Percentiles rank a stretch among this genome's conserved stretches.
Evolutionary conservation across 2,888 invertebrate genomes (phyloP).

Genomic region (Philereme vetulata): DNA sequence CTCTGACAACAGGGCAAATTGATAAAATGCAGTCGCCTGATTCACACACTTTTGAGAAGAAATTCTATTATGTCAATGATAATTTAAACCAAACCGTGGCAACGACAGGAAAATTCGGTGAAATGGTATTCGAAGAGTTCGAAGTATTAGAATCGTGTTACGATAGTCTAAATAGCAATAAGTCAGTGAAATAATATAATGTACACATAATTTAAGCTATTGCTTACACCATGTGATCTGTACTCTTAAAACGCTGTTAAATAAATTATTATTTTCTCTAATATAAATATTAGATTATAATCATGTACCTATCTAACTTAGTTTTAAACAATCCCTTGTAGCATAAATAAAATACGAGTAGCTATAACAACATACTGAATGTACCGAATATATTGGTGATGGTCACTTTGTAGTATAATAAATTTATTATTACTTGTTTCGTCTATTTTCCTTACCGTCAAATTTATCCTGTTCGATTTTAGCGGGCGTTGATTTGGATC

Average conservation of each 20-base stretch:
- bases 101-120: slow-evolving; percentile 86
- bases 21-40: slow-evolving; percentile 56
- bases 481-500: slow-evolving; percentile 67
- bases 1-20: slow-evolving; percentile 42
- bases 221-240: slow-evolving; percentile 76
- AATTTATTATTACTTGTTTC: slow-evolving; percentile 40
- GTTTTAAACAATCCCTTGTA: slow-evolving; percentile 45
- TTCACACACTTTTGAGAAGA: slow-evolving; percentile 78
- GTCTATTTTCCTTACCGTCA: slow-evolving; percentile 68
- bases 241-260: slow-evolving; percentile 72
- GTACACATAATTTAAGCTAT: slow-evolving; percentile 56
- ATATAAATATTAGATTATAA: slow-evolving; percentile 61
- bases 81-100: slow-evolving; percentile 82
- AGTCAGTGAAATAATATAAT: slow-evolving; percentile 69
- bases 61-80: slow-evolving; percentile 85
- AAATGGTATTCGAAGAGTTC: slow-evolving; percentile 94
- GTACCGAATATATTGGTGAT: slow-evolving; percentile 73
- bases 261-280: slow-evolving; percentile 67
- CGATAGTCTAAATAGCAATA: slow-evolving; percentile 84
- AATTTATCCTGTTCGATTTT: slow-evolving; percentile 73
- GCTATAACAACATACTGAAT: slow-evolving; percentile 52
- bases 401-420: slow-evolving; percentile 74
- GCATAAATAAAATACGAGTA: slow-evolving; percentile 40
- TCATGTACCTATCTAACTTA: slow-evolving; percentile 54
- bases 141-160: slow-evolving; percentile 86